Base-by-base conservation (phyloP, 2,797 vertebrate genomes). In the Neopelma chrysocephalum region DNA sequence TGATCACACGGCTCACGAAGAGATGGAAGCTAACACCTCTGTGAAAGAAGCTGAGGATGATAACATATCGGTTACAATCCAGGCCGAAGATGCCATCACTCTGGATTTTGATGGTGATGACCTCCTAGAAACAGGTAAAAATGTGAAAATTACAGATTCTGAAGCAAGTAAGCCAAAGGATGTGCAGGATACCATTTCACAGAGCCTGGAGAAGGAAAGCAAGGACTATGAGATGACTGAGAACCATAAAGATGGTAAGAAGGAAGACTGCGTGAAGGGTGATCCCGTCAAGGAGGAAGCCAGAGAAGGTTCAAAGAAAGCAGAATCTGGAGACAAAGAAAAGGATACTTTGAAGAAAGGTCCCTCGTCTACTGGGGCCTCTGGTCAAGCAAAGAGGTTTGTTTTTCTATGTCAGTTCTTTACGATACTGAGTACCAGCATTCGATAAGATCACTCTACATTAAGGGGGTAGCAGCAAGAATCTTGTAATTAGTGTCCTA, bases 381-480 rank as follows among this genome's bases (percentile, higher is more conserved):
- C 99, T 98, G 99, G 99, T 99, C 99, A 99, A 99, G 99, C 99
- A 99, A 99, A 99, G 99, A 99, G 99, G 99, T 99, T 99, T 99
- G 99, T 99, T 99, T 99, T 99, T 99, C 99, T 99, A 99, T 99
- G 99, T 99, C 99, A 99, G 99, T 99, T 99, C 98, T 99, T 99
- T 99, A 98, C 98, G 99, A 99, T 99, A 98, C 99, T 98, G 98
- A 99, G 99, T 99, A 98, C 99, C 99, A 99, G 98, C 99, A 99
- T 98, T 98, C 99, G 98, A 98, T 99, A 99, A 98, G 99, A 99
- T 99, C 98, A 97, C 98, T 98, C 99, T 99, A 97, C 99, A 99
- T 99, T 99, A 99, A 98, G 98, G 99, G 99, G 99, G 99, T 99
- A 99, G 99, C 99, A 96, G 99, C 99, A 99, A 99, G 99, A 99